These are phyloP conservation scores for Cuculus canorus DNA, from an alignment of 2,797 vertebrate species.

Conservation along the genomic window DNA sequence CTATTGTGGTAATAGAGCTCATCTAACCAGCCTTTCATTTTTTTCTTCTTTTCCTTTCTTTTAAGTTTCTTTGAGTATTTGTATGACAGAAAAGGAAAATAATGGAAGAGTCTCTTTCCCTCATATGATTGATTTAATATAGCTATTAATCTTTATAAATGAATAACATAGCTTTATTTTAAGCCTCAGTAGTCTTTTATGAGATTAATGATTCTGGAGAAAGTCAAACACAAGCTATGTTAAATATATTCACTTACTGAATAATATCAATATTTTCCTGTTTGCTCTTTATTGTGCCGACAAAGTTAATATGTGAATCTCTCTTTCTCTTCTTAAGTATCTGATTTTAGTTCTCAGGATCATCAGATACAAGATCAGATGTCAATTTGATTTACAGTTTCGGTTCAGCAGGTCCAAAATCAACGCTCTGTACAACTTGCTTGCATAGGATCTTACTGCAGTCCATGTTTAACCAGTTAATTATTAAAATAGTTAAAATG, in stretches of 20 bases:
- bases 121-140: constrained; percentile 33
- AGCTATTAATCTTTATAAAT: constrained; percentile 53
- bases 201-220: constrained; percentile 35
- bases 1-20: not conserved
- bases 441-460: not conserved
- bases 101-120: not conserved
- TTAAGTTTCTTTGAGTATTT: not conserved
- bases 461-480: not conserved
- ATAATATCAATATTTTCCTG: not conserved
- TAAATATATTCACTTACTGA: constrained; percentile 19
- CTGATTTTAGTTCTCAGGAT: not conserved
- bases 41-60: not conserved
- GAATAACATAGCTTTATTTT: constrained; percentile 48
- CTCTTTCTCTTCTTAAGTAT: not conserved
- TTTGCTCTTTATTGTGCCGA: not conserved
- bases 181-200: constrained; percentile 18
- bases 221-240: constrained; percentile 25
- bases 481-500: not conserved
- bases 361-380: not conserved
- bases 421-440: not conserved
- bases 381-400: constrained; percentile 1
- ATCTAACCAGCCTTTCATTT: not conserved
- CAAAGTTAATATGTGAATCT: not conserved
- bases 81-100: constrained; percentile 17
- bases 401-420: not conserved